Conservation (phyloP, 2,888 invertebrate species). For the Osmoderma eremita region DNA sequence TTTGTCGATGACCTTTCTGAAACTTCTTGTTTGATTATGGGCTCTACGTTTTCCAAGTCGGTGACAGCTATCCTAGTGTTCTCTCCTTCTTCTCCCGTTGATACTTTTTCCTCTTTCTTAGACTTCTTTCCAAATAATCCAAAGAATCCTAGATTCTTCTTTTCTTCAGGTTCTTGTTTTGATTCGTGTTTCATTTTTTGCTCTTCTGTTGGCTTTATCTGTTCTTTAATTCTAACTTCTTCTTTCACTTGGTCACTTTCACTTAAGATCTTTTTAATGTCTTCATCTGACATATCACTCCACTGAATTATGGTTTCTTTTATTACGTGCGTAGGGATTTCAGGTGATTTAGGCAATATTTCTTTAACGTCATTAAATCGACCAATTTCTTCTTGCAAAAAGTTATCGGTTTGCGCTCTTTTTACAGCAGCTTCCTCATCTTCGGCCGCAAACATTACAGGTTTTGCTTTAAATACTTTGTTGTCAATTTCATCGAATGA, state of each 20-base stretch:
- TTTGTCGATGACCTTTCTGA: conserved; percentile 9
- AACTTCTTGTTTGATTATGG: conserved; percentile 17
- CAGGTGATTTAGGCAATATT: conserved; percentile 13
- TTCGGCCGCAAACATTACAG: conserved; percentile 37
- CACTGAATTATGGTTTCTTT: conserved; percentile 19
- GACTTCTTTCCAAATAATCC: conserved; percentile 49
- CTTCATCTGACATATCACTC: conserved; percentile 1
- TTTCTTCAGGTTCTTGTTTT: conserved; percentile 2
- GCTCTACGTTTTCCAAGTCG: conserved; percentile 47
- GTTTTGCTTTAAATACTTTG: conserved; percentile 6
- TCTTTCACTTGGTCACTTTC: conserved; percentile 15
- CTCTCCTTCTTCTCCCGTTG: conserved; percentile 40
- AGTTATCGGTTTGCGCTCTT: conserved; percentile 33
- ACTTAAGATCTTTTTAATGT: conserved; percentile 26
- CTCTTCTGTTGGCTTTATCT: conserved; percentile 2
- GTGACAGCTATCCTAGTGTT: conserved; percentile 48
- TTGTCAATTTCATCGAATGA: neutral
- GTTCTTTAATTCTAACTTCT: conserved; percentile 17
- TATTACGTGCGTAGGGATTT: conserved; percentile 15
- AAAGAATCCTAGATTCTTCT: conserved; percentile 46
- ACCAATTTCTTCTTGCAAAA: conserved; percentile 48
- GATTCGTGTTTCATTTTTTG: too few species aligned
- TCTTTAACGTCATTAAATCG: conserved; percentile 45
- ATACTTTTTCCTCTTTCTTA: conserved; percentile 43
- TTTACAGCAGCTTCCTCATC: neutral